Evolutionary conservation across 2,888 invertebrate genomes (phyloP), one percentile per base, ranked within the genome.

Genomic region (Exephanes ischioxanthus): DNA sequence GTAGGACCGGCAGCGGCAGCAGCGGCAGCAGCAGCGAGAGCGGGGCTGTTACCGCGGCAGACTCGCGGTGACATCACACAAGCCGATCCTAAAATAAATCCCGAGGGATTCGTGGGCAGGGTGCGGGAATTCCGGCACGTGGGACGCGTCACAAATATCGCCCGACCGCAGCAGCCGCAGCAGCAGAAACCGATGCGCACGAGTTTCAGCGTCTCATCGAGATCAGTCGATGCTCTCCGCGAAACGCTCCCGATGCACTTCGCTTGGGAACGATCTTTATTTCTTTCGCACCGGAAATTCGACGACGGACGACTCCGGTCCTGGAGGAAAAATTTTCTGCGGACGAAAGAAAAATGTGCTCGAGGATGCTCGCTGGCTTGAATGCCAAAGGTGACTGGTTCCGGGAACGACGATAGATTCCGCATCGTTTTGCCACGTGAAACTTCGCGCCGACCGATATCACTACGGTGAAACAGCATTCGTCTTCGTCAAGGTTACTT

Each of bases 61-160:
- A 83, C 87, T 79, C 85, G 84, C 89, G 87, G 70, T 92, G 92
- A 92, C 93, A 92, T 93, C 93, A 92, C 87, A 86, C 93, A 92
- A 86, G 86, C 82, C 67, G 89, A 86, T 93, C 92, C 89, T 80
- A 93, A 93, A 94, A 94, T 94, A 94, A 92, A 93, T 92, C 90
- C 89, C 89, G 90, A 89, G 91, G 89, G 90, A 92, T 90, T 90
- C 89, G 90, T 89, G 90, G 90, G 89, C 88, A 88, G 91, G 87
- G 73, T 87, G 88, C 87, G 89, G 89, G 92, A 92, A 92, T 92
- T 90, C 89, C 83, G 88, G 87, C 92, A 93, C 90, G 91, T 92
- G 91, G 91, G 89, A 90, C 85, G 90, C 91, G 90, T 91, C 91
- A 91, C 85, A 89, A 90, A 91, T 83, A 83, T 82, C 76, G 79